Evolutionary conservation across 2,888 invertebrate species (phyloP).

Genomic region (Hypena proboscidalis): DNA sequence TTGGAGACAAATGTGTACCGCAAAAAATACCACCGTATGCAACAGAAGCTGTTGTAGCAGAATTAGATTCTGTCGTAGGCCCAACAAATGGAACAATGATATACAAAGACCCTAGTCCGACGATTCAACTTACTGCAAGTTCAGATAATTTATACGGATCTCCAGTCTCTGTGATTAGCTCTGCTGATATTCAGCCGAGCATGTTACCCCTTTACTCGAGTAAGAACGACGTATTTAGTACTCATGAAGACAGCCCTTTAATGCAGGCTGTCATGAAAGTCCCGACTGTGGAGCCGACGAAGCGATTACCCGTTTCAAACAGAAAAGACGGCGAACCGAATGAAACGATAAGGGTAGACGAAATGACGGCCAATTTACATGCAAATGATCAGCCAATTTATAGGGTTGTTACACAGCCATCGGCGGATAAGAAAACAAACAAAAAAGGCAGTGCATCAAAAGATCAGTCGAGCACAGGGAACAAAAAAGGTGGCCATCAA

Average conservation of each 20-base stretch:
- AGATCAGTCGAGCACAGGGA: conserved; percentile 54
- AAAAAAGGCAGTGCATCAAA: conserved; percentile 68
- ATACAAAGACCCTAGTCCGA: conserved; percentile 52
- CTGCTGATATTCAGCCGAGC: conserved; percentile 67
- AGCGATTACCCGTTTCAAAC: conserved; percentile 62
- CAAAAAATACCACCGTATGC: conserved; percentile 61
- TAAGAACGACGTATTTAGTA: conserved; percentile 71
- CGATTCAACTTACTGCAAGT: conserved; percentile 44
- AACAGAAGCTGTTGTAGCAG: conserved; percentile 73
- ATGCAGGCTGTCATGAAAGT: conserved; percentile 77
- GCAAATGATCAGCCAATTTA: conserved; percentile 80
- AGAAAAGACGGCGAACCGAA: conserved; percentile 75
- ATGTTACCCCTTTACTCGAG: conserved; percentile 65
- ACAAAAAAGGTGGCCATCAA: conserved; percentile 73
- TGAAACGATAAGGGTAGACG: conserved; percentile 70
- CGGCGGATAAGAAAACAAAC: conserved; percentile 71
- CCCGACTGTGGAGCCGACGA: conserved; percentile 66
- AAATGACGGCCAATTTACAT: conserved; percentile 78
- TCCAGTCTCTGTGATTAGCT: conserved; percentile 44
- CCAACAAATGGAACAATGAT: conserved; percentile 35
- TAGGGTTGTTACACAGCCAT: conserved; percentile 78
- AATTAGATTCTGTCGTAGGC: conserved; percentile 60
- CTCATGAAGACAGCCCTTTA: conserved; percentile 73
- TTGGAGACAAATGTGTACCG: conserved; percentile 87
- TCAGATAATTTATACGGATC: conserved; percentile 49